Percentiles rank a stretch among this genome's conserved stretches.
phyloP scores from a whole-genome alignment of 2,888 invertebrate species.

The Agapostemon virescens region DNA sequence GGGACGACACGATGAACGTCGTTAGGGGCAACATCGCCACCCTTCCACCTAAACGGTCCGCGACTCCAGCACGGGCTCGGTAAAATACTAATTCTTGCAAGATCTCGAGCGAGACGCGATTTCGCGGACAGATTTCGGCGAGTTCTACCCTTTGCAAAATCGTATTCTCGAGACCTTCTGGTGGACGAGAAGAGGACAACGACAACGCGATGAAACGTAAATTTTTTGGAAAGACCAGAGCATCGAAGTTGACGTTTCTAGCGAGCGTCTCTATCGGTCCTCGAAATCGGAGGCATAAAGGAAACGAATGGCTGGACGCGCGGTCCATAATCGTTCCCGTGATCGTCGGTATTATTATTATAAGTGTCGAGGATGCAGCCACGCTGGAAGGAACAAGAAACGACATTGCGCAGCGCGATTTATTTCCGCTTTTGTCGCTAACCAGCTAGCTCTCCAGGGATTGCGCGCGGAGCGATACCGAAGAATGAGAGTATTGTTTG shows the following conservation, averaged over 20 bases:
- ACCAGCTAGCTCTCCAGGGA: slow-evolving; percentile 66
- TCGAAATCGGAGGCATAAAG: neutral
- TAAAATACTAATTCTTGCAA: neutral
- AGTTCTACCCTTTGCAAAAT: neutral
- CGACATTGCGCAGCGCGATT: slow-evolving; percentile 63
- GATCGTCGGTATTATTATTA: slow-evolving; percentile 31
- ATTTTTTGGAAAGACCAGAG: no score
- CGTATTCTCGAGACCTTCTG: no score
- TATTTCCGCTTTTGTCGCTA: slow-evolving; percentile 70
- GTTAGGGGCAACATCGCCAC: slow-evolving; percentile 30
- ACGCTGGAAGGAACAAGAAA: slow-evolving; percentile 43
- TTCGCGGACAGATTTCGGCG: neutral
- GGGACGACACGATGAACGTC: slow-evolving; percentile 40
- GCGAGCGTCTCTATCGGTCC: neutral
- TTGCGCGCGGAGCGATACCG: slow-evolving; percentile 62
- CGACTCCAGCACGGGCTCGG: neutral
- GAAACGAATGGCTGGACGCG: neutral
- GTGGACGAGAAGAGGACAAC: no score
- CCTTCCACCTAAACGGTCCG: neutral
- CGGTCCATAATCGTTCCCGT: slow-evolving; percentile 21
- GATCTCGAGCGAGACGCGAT: neutral
- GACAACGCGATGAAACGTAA: no score
- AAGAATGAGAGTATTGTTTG: slow-evolving; percentile 68
- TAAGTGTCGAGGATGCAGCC: slow-evolving; percentile 21
- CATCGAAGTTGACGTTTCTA: neutral